Evolutionary conservation across 2,888 invertebrate genomes (phyloP).

Genomic region (Leptura quadrifasciata): DNA sequence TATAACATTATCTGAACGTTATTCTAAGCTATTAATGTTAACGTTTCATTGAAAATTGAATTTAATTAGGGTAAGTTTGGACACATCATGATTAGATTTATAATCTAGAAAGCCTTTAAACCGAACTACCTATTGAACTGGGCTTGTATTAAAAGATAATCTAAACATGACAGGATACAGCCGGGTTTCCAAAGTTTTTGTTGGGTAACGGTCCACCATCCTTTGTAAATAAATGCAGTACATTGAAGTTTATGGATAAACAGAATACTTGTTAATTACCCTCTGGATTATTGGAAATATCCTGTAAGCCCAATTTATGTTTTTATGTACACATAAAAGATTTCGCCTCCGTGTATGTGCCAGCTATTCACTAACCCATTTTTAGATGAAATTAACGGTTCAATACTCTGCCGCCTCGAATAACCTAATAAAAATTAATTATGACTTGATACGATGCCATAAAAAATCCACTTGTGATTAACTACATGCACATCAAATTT

Average conservation of each 20-base stretch:
- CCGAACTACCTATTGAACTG: slow-evolving; percentile 18
- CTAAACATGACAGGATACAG: slow-evolving; percentile 34
- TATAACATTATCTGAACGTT: background rate
- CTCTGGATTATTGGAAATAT: slow-evolving; percentile 15
- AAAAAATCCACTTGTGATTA: slow-evolving; percentile 18
- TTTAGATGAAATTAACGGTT: slow-evolving; percentile 13
- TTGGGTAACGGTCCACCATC: slow-evolving; percentile 25
- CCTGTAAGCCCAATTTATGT: slow-evolving; percentile 8
- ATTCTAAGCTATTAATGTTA: background rate
- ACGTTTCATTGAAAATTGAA: slow-evolving; percentile 17
- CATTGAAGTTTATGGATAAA: slow-evolving; percentile 14
- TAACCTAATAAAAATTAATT: slow-evolving; percentile 28
- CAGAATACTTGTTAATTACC: slow-evolving; percentile 28
- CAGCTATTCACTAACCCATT: slow-evolving; percentile 11
- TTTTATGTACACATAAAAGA: background rate
- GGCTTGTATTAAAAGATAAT: slow-evolving; percentile 38
- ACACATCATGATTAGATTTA: slow-evolving; percentile 23
- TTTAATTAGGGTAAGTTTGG: slow-evolving; percentile 26
- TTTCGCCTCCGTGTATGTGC: background rate
- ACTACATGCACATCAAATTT: background rate
- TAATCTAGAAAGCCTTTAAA: slow-evolving; percentile 35
- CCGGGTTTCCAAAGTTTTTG: slow-evolving; percentile 24
- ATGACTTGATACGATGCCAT: slow-evolving; percentile 15
- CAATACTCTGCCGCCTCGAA: background rate
- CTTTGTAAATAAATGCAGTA: background rate